These are phyloP conservation scores for Zeus faber DNA, from an alignment of 2,113 vertebrate genomes.

Conservation along the genomic window DNA sequence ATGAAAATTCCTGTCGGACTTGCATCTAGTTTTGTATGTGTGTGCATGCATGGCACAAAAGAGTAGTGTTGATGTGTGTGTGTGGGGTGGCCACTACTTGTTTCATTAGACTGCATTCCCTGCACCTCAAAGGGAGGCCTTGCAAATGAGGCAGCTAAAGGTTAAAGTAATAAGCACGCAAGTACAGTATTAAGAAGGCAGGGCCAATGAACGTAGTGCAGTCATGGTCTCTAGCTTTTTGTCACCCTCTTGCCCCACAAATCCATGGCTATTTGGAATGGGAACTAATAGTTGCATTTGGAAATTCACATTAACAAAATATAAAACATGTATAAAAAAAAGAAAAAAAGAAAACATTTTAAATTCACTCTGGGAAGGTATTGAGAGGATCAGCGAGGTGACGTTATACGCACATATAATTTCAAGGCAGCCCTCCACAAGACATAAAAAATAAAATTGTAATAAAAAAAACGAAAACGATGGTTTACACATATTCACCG, in stretches of 20 bases:
- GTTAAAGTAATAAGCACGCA: constrained; percentile 58
- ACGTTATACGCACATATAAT: constrained; percentile 47
- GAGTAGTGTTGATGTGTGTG: constrained; percentile 41
- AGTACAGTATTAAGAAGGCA: constrained; percentile 62
- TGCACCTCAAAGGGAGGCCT: constrained; percentile 50
- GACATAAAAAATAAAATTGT: constrained; percentile 15
- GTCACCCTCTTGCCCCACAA: constrained; percentile 47
- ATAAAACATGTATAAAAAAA: constrained; percentile 53
- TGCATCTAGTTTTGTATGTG: background rate
- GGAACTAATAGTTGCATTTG: constrained; percentile 46
- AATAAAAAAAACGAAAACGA: constrained; percentile 45
- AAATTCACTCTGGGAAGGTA: constrained; percentile 42
- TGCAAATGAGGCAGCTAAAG: constrained; percentile 52
- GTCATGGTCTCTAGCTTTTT: constrained; percentile 62
- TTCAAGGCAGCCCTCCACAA: constrained; percentile 64
- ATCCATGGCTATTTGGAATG: constrained; percentile 74
- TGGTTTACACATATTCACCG: constrained; percentile 61
- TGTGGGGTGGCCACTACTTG: constrained; percentile 2
- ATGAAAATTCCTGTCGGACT: constrained; percentile 23
- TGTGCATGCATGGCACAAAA: constrained; percentile 12
- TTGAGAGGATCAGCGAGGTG: constrained; percentile 52
- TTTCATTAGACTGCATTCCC: constrained; percentile 42
- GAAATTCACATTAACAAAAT: constrained; percentile 74
- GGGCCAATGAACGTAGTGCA: constrained; percentile 73
- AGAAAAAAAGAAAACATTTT: constrained; percentile 35